Conservation (phyloP, 1,140 invertebrate genomes). For the Scaptomyza pallida region DNA sequence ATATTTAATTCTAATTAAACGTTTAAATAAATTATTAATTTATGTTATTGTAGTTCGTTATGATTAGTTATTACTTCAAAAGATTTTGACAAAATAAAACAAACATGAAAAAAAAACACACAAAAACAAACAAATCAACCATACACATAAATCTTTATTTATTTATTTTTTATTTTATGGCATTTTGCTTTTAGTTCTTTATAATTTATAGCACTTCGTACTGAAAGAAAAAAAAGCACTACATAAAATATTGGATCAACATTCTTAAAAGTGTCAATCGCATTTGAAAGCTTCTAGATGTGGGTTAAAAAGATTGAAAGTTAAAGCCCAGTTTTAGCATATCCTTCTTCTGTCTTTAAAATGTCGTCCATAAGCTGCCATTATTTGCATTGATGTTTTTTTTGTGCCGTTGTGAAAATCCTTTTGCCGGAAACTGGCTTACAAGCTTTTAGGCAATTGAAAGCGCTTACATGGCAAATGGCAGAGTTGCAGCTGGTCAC, state of each 20-base stretch:
- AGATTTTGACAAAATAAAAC: slow-evolving; percentile 76
- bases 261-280: slow-evolving; percentile 13
- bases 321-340: background rate
- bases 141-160: slow-evolving; percentile 56
- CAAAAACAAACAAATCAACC: slow-evolving; percentile 55
- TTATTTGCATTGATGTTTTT: slow-evolving; percentile 23
- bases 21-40: slow-evolving; percentile 83
- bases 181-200: slow-evolving; percentile 26
- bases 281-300: background rate
- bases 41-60: slow-evolving; percentile 80
- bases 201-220: slow-evolving; percentile 31
- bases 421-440: slow-evolving; percentile 75
- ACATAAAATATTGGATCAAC: slow-evolving; percentile 45
- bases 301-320: slow-evolving; percentile 13
- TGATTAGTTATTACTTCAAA: slow-evolving; percentile 78
- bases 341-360: slow-evolving; percentile 5
- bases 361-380: slow-evolving; percentile 1
- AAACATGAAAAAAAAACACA: slow-evolving; percentile 38
- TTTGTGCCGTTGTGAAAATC: slow-evolving; percentile 25
- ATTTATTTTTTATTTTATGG: slow-evolving; percentile 31
- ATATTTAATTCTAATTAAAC: slow-evolving; percentile 75
- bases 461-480: slow-evolving; percentile 69
- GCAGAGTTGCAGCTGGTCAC: slow-evolving; percentile 49
- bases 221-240: background rate
- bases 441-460: slow-evolving; percentile 82